These are phyloP conservation scores for Ditylenchus dipsaci DNA, from an alignment of 1,140 invertebrate genomes.

Conservation along the genomic window DNA sequence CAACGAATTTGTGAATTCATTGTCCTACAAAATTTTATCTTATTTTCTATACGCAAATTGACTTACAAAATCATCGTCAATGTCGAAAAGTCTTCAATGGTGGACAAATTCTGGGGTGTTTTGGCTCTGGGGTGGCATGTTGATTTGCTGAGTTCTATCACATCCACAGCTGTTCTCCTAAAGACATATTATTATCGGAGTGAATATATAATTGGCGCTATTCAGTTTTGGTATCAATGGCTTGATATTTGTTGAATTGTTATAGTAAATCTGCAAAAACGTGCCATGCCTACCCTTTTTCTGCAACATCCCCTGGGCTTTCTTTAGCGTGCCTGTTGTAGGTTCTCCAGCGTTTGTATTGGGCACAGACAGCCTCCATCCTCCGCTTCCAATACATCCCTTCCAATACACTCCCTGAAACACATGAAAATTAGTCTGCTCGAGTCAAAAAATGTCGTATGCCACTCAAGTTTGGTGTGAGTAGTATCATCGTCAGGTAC, in stretches of 20 bases:
- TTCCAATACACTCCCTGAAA: slow-evolving; percentile 76
- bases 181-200: slow-evolving; percentile 15
- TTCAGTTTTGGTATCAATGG: too few relatives aligned
- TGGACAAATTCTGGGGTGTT: slow-evolving; percentile 48
- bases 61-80: not conserved
- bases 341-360: slow-evolving; percentile 97
- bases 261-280: not conserved
- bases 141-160: slow-evolving; percentile 16
- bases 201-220: too few relatives aligned
- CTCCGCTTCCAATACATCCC: slow-evolving; percentile 98
- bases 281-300: slow-evolving; percentile 37
- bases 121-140: slow-evolving; percentile 44
- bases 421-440: not conserved
- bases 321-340: slow-evolving; percentile 37
- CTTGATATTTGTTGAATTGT: not conserved
- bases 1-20: slow-evolving; percentile 58
- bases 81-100: slow-evolving; percentile 20
- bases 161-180: slow-evolving; percentile 47
- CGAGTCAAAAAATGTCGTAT: slow-evolving; percentile 59
- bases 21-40: slow-evolving; percentile 30
- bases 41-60: not conserved
- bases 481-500: slow-evolving; percentile 57
- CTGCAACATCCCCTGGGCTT: slow-evolving; percentile 29
- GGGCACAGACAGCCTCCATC: slow-evolving; percentile 88
- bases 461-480: slow-evolving; percentile 56